Evolutionary conservation across 2,797 vertebrate genomes (phyloP).

Genomic region (Fringilla coelebs): DNA sequence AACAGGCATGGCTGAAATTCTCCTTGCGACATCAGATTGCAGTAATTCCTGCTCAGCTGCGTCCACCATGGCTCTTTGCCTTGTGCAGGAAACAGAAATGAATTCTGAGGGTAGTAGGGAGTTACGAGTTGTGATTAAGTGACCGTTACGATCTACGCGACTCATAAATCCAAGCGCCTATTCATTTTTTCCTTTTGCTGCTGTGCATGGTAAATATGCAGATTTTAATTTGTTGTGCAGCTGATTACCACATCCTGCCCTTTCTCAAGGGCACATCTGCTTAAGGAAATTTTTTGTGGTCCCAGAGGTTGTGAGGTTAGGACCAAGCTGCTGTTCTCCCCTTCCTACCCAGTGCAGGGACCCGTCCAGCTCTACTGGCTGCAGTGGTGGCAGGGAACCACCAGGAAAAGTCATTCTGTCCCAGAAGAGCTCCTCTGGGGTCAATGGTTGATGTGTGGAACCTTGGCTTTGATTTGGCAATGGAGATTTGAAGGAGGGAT

Average conservation of each 20-base stretch:
- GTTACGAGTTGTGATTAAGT: not conserved
- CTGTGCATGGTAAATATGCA: not conserved
- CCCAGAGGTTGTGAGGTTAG: not conserved
- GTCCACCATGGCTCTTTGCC: not conserved
- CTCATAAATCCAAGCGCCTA: not conserved
- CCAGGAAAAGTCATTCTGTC: not conserved
- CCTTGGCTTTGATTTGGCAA: not conserved
- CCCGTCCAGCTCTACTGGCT: not conserved
- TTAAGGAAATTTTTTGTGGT: not conserved
- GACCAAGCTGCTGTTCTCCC: not conserved
- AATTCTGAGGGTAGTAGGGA: not conserved
- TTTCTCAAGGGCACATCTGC: not conserved
- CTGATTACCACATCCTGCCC: not conserved
- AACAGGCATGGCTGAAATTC: not conserved
- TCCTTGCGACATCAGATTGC: not conserved
- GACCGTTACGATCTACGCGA: not conserved
- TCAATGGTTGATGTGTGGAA: accelerated
- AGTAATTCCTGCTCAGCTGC: not conserved
- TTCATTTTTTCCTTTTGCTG: not conserved
- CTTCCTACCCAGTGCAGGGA: not conserved
- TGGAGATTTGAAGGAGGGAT: not conserved
- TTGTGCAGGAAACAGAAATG: not conserved
- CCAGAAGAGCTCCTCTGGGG: not conserved
- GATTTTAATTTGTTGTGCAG: not conserved
- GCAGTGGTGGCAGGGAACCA: not conserved